Evolutionary conservation across 2,113 vertebrate genomes (phyloP).

Genomic region (Pluvianellus socialis): DNA sequence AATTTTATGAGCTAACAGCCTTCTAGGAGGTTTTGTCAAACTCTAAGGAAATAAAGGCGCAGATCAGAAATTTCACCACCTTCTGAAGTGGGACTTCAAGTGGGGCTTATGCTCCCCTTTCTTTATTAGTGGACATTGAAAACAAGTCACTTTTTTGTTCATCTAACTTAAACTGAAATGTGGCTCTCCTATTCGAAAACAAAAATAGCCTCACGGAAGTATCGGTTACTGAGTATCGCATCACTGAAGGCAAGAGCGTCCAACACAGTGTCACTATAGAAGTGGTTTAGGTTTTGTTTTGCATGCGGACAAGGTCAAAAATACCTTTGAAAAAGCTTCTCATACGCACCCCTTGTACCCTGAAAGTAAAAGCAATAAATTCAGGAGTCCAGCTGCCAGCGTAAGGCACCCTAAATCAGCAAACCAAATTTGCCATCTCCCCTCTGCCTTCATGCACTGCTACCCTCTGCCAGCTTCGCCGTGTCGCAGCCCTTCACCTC

Average conservation of each 20-base stretch:
- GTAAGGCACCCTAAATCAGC: neutral
- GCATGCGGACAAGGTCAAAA: neutral
- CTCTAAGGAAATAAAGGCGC: neutral
- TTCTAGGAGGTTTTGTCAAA: neutral
- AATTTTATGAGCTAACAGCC: neutral
- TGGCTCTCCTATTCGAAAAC: neutral
- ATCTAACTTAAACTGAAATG: neutral
- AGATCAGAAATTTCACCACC: neutral
- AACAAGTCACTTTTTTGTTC: neutral
- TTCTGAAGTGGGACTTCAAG: neutral
- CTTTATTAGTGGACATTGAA: neutral
- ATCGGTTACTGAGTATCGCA: neutral
- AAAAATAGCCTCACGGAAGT: neutral
- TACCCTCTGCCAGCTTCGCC: rapidly evolving
- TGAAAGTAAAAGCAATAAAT: neutral
- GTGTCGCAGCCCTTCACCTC: neutral
- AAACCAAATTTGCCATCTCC: neutral
- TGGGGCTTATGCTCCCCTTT: neutral
- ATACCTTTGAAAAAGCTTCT: neutral
- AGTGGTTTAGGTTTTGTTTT: constrained; percentile 9
- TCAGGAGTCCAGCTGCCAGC: neutral
- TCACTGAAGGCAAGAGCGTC: neutral
- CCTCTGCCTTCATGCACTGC: neutral
- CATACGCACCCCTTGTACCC: neutral
- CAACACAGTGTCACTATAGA: neutral